These are phyloP conservation scores for Spodoptera litura DNA, from an alignment of 1,140 invertebrate genomes.

Conservation along the genomic window DNA sequence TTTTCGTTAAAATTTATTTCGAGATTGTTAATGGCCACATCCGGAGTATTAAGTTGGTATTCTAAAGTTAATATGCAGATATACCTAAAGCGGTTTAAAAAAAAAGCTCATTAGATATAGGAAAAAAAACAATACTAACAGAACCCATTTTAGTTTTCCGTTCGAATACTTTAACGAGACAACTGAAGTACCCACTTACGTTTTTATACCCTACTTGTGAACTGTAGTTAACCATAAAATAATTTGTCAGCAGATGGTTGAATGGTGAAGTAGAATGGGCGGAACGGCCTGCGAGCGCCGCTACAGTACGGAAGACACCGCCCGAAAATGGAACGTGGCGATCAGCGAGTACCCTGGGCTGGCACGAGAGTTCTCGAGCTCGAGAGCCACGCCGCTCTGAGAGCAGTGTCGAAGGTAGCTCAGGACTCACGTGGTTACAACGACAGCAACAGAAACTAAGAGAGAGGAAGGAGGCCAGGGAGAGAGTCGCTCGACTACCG, in stretches of 20 bases:
- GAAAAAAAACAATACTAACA: too few relatives aligned
- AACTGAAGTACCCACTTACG: background rate
- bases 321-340: conserved; percentile 78
- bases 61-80: too few relatives aligned
- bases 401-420: conserved; percentile 69
- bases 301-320: conserved; percentile 59
- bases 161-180: too few relatives aligned
- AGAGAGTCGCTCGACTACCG: conserved; percentile 90
- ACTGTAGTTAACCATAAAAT: conserved; percentile 20
- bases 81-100: too few relatives aligned
- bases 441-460: conserved; percentile 92
- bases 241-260: conserved; percentile 68
- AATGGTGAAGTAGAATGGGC: conserved; percentile 80
- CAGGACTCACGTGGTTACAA: conserved; percentile 91
- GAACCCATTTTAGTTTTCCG: too few relatives aligned
- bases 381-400: conserved; percentile 76
- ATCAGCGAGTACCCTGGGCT: conserved; percentile 72
- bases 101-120: too few relatives aligned
- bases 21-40: too few relatives aligned
- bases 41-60: too few relatives aligned
- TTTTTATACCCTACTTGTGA: background rate
- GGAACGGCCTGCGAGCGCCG: conserved; percentile 68
- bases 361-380: conserved; percentile 69
- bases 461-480: conserved; percentile 88
- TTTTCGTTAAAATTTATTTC: background rate